phyloP scores from a whole-genome alignment of 2,113 vertebrate genomes.

The Spilogale gracilis region DNA sequence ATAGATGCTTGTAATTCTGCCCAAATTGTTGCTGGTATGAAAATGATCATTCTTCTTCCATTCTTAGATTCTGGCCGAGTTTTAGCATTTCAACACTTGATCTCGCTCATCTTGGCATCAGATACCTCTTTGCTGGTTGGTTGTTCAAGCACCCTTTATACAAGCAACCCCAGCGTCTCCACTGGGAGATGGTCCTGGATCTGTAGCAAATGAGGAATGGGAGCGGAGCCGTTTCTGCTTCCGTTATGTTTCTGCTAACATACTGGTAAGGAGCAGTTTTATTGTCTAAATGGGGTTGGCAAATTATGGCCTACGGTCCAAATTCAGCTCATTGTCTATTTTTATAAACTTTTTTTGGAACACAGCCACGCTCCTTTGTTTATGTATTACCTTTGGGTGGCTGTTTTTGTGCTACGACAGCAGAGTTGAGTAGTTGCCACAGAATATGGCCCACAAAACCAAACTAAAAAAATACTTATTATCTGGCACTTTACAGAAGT shows the following conservation, averaged over 20 bases:
- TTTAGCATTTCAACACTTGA: background rate
- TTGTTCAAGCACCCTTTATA: slow-evolving; percentile 59
- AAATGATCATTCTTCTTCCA: slow-evolving; percentile 23
- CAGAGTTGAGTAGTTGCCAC: slow-evolving; percentile 49
- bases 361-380: background rate
- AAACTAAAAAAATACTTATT: slow-evolving; percentile 13
- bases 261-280: slow-evolving; percentile 12
- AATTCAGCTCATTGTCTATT: background rate
- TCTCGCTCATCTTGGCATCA: slow-evolving; percentile 8
- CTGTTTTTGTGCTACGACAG: slow-evolving; percentile 52
- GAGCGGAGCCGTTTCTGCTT: background rate
- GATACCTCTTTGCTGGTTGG: slow-evolving; percentile 64
- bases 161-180: slow-evolving; percentile 3
- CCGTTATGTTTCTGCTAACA: background rate
- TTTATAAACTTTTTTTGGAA: background rate
- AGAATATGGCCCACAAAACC: slow-evolving; percentile 34
- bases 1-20: slow-evolving; percentile 60
- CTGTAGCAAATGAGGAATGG: background rate
- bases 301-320: slow-evolving; percentile 22
- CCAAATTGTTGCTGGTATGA: slow-evolving; percentile 73
- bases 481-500: slow-evolving; percentile 33
- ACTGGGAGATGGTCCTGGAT: background rate
- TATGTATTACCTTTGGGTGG: background rate
- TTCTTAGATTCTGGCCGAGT: background rate
- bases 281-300: slow-evolving; percentile 20